These are phyloP conservation scores for Trissolcus japonicus DNA, from an alignment of 2,888 invertebrate species.

Conservation along the genomic window DNA sequence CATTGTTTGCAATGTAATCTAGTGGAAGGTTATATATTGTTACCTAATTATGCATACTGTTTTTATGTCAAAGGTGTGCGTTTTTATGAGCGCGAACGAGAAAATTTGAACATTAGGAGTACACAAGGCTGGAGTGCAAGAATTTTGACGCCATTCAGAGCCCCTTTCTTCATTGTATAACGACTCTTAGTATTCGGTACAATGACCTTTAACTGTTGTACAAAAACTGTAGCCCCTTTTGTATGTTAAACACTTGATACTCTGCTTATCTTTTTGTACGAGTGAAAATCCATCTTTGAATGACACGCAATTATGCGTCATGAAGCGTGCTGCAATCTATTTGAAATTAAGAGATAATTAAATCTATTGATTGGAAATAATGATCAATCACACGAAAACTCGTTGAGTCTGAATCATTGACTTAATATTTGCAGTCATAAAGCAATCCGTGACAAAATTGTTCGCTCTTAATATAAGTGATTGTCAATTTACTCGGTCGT, in stretches of 20 bases:
- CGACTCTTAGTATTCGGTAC: conserved; percentile 57
- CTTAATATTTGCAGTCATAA: too few relatives aligned
- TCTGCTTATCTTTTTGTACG: conserved; percentile 14
- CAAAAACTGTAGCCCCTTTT: conserved; percentile 27
- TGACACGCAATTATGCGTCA: not conserved
- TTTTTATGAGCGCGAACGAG: not conserved
- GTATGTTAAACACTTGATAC: conserved; percentile 28
- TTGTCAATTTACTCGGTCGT: too few relatives aligned
- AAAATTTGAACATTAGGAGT: conserved; percentile 1
- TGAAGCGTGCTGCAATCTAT: too few relatives aligned
- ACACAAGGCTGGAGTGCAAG: conserved; percentile 47
- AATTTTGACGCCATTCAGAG: conserved; percentile 22
- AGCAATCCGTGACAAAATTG: too few relatives aligned
- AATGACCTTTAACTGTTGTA: conserved; percentile 56
- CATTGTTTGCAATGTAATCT: too few relatives aligned
- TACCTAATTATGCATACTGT: not conserved
- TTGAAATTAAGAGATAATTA: too few relatives aligned
- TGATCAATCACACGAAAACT: too few relatives aligned
- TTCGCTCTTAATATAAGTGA: too few relatives aligned
- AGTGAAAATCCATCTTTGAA: conserved; percentile 16
- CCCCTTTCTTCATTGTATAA: conserved; percentile 27
- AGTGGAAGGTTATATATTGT: too few relatives aligned
- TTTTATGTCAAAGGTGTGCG: not conserved
- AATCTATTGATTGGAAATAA: not conserved
- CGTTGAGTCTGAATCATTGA: too few relatives aligned